Conservation (phyloP, 2,888 invertebrate genomes). For the Cybosia mesomella region DNA sequence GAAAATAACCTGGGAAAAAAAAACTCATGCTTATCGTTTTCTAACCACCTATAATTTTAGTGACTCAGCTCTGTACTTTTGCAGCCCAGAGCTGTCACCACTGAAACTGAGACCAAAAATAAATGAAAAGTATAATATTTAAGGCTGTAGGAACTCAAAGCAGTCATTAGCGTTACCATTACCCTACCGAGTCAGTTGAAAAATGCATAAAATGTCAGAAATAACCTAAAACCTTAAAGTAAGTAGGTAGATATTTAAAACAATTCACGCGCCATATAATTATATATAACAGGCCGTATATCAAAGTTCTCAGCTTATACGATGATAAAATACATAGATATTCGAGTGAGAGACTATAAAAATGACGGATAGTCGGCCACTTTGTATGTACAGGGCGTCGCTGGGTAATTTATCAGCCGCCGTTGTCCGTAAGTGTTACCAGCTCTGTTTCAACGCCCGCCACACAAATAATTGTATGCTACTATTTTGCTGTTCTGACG, state of each 20-base stretch:
- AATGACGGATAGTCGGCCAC: slow-evolving; percentile 43
- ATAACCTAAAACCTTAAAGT: neutral
- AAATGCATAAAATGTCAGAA: neutral
- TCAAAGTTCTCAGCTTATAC: slow-evolving; percentile 38
- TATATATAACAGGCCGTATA: slow-evolving; percentile 39
- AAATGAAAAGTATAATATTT: no score
- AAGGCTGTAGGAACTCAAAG: no score
- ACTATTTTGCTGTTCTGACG: slow-evolving; percentile 32
- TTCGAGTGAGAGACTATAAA: slow-evolving; percentile 42
- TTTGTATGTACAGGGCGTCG: slow-evolving; percentile 44
- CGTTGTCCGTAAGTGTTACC: slow-evolving; percentile 36
- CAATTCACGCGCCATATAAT: slow-evolving; percentile 32
- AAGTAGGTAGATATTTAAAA: slow-evolving; percentile 28
- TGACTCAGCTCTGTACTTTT: no score
- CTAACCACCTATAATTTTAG: no score
- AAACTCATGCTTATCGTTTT: no score
- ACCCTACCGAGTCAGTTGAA: neutral
- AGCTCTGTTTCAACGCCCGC: slow-evolving; percentile 37
- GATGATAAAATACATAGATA: slow-evolving; percentile 50
- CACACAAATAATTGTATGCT: slow-evolving; percentile 43
- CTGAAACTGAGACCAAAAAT: no score
- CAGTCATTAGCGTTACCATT: no score
- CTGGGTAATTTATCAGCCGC: slow-evolving; percentile 46
- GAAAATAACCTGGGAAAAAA: no score
- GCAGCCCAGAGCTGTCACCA: no score